Base-by-base conservation (phyloP, 2,113 vertebrate species). In the Atlantisia rogersi region DNA sequence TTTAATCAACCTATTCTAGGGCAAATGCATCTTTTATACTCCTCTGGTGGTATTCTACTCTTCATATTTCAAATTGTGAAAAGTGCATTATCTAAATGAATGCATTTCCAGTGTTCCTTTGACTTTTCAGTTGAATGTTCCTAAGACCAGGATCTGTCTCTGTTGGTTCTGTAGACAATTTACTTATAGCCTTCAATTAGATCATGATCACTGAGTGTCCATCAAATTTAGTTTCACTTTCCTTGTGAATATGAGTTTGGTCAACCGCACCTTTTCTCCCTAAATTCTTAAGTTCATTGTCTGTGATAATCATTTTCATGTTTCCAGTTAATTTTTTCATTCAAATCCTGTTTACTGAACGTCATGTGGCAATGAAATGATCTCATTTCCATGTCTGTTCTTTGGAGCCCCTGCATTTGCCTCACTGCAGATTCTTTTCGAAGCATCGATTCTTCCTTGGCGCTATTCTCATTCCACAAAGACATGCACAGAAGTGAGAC, bases 371-470 rank as follows among this genome's bases (percentile, higher is more conserved):
- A 18, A 6, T 58, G 65, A 89, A 62, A 8, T 91, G 50, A 58
- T 79, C 74, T 83, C 44, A 55, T 32, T 77, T 94, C 39, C 70
- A 35, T 71, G 44, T 40, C 32, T 90, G 17, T 59, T 75, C 69
- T 76, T 78, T 56, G 65, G 80, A 71, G 18, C 58, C 37, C 8
- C 21, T 6, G 32, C 68, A 35, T 91, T 78, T n/a, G 13, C 64
- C 53, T 87, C 24, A 28, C 40, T 63, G 4, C 0, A 0, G 50
- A 48, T 86, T 25, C 40, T 68, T 11, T 2, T 22, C 0, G 3
- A 35, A 70, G 60, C 83, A 56, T 21, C 78, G 42, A 56, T 84
- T 53, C 35, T 87, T 88, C 44, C 31, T 44, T 64, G 44, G 12
- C 3, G 2, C 19, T 76, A 28, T 85, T 92, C 62, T 89, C 32